phyloP scores from a whole-genome alignment of 2,888 invertebrate genomes.

The Penaeus monodon region DNA sequence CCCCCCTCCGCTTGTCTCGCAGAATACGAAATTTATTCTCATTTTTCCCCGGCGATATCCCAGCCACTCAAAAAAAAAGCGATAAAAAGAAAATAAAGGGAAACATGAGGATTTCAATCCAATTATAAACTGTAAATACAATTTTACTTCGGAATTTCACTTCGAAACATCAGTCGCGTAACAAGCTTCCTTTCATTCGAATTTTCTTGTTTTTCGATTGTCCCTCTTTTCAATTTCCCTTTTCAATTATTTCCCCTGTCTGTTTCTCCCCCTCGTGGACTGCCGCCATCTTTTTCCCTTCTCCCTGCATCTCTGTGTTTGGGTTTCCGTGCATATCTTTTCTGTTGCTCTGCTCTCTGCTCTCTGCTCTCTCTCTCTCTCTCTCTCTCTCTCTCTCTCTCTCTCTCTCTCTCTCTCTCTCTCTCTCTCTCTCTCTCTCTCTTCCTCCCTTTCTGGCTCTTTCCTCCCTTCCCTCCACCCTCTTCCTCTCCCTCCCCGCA shows the following conservation, averaged over 20 bases:
- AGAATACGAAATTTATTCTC: background rate
- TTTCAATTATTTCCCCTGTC: background rate
- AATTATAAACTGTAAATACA: too few species aligned
- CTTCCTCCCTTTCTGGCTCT: background rate
- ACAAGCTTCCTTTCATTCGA: background rate
- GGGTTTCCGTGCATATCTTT: background rate
- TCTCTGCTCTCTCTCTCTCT: background rate
- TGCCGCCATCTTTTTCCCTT: background rate
- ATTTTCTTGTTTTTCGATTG: background rate
- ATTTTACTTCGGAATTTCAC: too few species aligned
- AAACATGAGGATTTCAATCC: too few species aligned
- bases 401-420: slow-evolving; percentile 18
- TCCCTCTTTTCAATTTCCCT: background rate
- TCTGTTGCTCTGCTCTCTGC: background rate
- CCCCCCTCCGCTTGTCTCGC: background rate
- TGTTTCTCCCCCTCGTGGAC: background rate
- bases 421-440: slow-evolving; percentile 25
- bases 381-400: slow-evolving; percentile 13
- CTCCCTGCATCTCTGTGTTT: background rate
- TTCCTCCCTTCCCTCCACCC: background rate
- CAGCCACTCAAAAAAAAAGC: too few species aligned
- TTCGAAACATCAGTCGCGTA: too few species aligned
- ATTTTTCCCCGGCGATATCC: too few species aligned
- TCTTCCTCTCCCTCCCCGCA: background rate
- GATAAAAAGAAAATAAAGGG: too few species aligned